Evolutionary conservation across 2,888 invertebrate species (phyloP).

Genomic region (Biston betularia): DNA sequence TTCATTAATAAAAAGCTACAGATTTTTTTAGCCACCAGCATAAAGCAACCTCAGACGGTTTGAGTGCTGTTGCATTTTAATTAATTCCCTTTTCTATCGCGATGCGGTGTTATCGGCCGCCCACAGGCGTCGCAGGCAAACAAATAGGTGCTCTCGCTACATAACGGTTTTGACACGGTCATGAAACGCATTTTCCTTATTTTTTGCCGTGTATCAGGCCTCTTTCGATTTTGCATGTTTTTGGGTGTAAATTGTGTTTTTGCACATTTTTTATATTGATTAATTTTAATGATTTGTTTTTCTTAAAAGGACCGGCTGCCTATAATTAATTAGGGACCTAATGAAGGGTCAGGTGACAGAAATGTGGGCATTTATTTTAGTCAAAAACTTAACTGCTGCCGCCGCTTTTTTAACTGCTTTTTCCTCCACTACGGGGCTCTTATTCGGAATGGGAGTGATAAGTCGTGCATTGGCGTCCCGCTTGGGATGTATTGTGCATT

Average conservation of each 20-base stretch:
- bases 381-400: too few relatives aligned
- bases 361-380: too few relatives aligned
- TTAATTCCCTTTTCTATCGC: constrained; percentile 85
- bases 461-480: too few relatives aligned
- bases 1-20: constrained; percentile 44
- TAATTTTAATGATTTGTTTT: too few relatives aligned
- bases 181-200: constrained; percentile 65
- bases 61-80: constrained; percentile 85
- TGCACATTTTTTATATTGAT: constrained; percentile 20
- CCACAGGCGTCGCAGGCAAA: constrained; percentile 80
- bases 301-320: too few relatives aligned
- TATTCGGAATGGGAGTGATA: too few relatives aligned
- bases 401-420: too few relatives aligned
- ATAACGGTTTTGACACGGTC: constrained; percentile 75
- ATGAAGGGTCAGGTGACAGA: too few relatives aligned
- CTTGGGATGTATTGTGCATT: too few relatives aligned
- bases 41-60: constrained; percentile 76
- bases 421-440: too few relatives aligned
- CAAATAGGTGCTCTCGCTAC: constrained; percentile 74
- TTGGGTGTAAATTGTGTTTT: constrained; percentile 23
- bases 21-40: constrained; percentile 55
- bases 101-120: constrained; percentile 78
- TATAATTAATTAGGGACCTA: too few relatives aligned
- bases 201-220: constrained; percentile 38
- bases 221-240: constrained; percentile 42